Base-by-base conservation (phyloP, 1,140 invertebrate species). In the Globodera ellingtonae region DNA sequence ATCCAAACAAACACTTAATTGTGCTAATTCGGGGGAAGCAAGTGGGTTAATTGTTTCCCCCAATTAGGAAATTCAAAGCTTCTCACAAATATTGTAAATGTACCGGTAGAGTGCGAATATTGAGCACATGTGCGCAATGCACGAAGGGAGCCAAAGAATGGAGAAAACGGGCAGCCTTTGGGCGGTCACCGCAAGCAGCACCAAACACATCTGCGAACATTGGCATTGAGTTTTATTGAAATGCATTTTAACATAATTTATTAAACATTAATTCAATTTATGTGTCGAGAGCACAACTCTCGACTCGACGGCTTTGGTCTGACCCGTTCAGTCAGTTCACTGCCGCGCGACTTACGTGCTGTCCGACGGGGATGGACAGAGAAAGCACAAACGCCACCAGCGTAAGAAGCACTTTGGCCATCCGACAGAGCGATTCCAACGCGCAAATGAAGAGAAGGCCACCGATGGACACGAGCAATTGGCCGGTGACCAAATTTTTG, bases 91-190 rank as follows among this genome's bases (percentile, higher is more conserved):
- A n/a, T n/a, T n/a, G n/a, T n/a, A n/a, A n/a, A 47, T 48, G 3
- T 50, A 72, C 35, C 88, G 85, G 46, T 89, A 88, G 0, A 88
- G 81, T 24, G 82, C 78, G 72, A 89, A 89, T 15, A 89, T 83
- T 3, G 81, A 74, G 47, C 82, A 88, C 62, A 88, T 83, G 74
- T 88, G 87, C 21, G 78, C 80, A 66, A 88, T 84, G 74, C 87
- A 89, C 9, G 84, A 81, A 35, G 88, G 88, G 24, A 88, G 79
- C 79, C 87, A 89, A 50, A 89, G 80, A 44, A 89, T 83, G 15
- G 87, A 88, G 71, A 86, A 84, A 24, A 89, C 87, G 18, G 87
- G 87, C 44, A 85, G 62, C 48, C 73, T 44, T 62, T 70, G 67
- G 67, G 8, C 69, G 75, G 84, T 81, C 59, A 86, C 86, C n/a